Evolutionary conservation across 2,797 vertebrate genomes (phyloP).

Genomic region (Xenentodon cancila): DNA sequence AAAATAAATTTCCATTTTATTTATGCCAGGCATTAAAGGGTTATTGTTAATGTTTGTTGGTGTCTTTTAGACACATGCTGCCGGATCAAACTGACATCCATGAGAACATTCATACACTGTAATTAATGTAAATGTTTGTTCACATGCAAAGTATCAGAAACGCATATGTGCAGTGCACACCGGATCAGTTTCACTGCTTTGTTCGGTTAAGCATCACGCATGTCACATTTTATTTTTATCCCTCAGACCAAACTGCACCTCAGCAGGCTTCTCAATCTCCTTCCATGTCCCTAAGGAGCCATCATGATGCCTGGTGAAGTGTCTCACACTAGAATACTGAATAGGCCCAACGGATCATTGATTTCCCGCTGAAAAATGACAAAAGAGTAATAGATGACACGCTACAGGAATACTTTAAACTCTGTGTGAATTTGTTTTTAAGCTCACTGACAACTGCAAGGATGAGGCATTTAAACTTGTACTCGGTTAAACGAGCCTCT

Average conservation of each 20-base stretch:
- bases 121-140: background rate
- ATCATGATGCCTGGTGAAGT: conserved; percentile 60
- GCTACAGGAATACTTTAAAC: conserved; percentile 20
- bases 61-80: too few relatives aligned
- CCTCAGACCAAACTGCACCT: conserved; percentile 46
- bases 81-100: too few relatives aligned
- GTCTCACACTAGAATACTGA: conserved; percentile 65
- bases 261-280: conserved; percentile 58
- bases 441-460: background rate
- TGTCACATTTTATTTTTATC: conserved; percentile 54
- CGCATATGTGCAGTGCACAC: background rate
- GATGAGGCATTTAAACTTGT: too few relatives aligned
- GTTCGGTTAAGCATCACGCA: conserved; percentile 27
- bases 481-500: too few relatives aligned
- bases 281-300: conserved; percentile 59
- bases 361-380: conserved; percentile 38
- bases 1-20: too few relatives aligned
- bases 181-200: conserved; percentile 5
- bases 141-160: conserved; percentile 14
- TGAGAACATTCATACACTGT: too few relatives aligned
- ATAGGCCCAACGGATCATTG: conserved; percentile 48
- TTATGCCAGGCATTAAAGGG: too few relatives aligned
- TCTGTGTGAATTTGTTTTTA: conserved; percentile 5
- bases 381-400: conserved; percentile 27
- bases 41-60: too few relatives aligned